Evolutionary conservation across 2,888 invertebrate genomes (phyloP).

Genomic region (Melolontha melolontha): DNA sequence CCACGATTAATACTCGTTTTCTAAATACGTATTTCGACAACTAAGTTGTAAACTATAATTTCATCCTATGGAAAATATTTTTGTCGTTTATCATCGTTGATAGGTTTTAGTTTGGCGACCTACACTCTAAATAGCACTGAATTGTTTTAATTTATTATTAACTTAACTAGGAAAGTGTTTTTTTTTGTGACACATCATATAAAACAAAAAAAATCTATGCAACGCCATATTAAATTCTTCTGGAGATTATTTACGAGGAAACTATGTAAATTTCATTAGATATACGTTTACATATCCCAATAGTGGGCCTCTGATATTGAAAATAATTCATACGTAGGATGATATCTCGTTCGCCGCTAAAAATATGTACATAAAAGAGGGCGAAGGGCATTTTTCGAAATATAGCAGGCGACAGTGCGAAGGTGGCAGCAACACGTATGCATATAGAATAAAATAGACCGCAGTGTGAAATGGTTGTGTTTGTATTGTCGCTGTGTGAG

Average conservation of each 20-base stretch:
- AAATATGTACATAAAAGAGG: conserved; percentile 7
- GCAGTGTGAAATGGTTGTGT: conserved; percentile 3
- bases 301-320: conserved; percentile 16
- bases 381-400: conserved; percentile 26
- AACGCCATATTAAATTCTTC: conserved; percentile 17
- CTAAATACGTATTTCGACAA: no score
- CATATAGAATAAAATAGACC: conserved; percentile 6
- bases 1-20: no score
- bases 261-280: conserved; percentile 29
- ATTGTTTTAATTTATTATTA: no score
- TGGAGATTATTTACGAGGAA: conserved; percentile 20
- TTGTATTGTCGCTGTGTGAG: conserved; percentile 37
- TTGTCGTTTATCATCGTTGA: no score
- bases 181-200: no score
- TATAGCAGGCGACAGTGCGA: conserved; percentile 19
- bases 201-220: no score
- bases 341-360: background rate
- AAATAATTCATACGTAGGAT: conserved; percentile 25
- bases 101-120: no score
- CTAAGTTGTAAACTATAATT: no score
- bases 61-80: no score
- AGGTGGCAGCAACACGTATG: conserved; percentile 13
- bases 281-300: conserved; percentile 7
- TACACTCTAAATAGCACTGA: no score
- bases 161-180: no score